Conservation (phyloP, 2,888 invertebrate genomes). For the Platerodrilus igneus region DNA sequence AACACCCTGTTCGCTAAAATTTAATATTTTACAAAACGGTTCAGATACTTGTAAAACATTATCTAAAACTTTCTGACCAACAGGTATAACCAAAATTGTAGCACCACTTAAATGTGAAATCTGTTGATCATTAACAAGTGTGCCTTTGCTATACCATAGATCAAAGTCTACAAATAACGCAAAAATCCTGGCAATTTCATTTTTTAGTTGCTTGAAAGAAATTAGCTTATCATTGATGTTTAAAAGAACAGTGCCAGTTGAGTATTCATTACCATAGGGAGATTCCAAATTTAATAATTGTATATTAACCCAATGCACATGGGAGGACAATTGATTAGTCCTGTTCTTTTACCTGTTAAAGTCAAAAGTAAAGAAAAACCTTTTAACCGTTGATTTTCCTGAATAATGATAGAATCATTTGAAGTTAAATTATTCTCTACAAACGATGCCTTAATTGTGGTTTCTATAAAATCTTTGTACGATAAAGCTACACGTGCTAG, state of each 20-base stretch:
- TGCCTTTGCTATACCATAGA: conserved; percentile 50
- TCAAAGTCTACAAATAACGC: conserved; percentile 60
- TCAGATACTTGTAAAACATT: conserved; percentile 26
- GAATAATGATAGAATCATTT: conserved; percentile 56
- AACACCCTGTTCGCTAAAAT: conserved; percentile 54
- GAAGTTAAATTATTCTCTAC: conserved; percentile 50
- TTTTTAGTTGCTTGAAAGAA: conserved; percentile 52
- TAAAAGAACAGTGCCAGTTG: conserved; percentile 64
- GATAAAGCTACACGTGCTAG: conserved; percentile 64
- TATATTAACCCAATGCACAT: conserved; percentile 66
- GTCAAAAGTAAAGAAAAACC: conserved; percentile 65
- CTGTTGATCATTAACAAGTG: conserved; percentile 41
- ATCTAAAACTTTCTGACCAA: conserved; percentile 24
- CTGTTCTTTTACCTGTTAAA: conserved; percentile 66
- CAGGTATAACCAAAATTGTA: conserved; percentile 49
- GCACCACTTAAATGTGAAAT: conserved; percentile 48
- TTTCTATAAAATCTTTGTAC: conserved; percentile 74
- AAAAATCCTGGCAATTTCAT: conserved; percentile 61
- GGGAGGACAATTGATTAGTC: conserved; percentile 52
- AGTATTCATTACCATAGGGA: conserved; percentile 52
- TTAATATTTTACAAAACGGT: conserved; percentile 61
- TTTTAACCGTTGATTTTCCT: conserved; percentile 71
- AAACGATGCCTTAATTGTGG: conserved; percentile 76
- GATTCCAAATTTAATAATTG: conserved; percentile 57
- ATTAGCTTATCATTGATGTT: conserved; percentile 58